Evolutionary conservation across 2,797 vertebrate genomes (phyloP), one percentile per base, ranked within the genome.

Genomic region (Tympanoctomys barrerae): DNA sequence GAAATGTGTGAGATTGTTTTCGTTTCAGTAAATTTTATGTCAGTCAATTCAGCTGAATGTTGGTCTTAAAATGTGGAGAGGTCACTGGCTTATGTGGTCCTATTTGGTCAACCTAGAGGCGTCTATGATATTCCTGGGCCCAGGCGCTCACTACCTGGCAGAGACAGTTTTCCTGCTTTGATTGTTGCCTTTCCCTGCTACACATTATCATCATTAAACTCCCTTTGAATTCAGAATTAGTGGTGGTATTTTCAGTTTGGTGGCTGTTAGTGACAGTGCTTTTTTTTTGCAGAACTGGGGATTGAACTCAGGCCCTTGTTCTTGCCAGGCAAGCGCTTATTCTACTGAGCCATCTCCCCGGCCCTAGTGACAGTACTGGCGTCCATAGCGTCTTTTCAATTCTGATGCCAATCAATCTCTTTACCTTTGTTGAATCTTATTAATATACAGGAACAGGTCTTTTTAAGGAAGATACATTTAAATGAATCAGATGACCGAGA

Each of bases 141-240:
- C 8, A 36, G 6, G 24, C 64, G 61, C 46, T n/a, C 26, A 49
- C 42, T 46, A 24, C 49, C 4, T 1, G 24, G 36, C 62, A 64
- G n/a, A 54, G 42, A 21, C n/a, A 26, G 19, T 62, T 77, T 81
- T 79, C 36, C 13, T 61, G 0, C 57, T 90, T 79, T n/a, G n/a
- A 16, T 24, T 11, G 1, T 42, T 22, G 64, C 3, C 64, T 62
- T 59, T 92, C 66, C 18, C 36, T 0, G 12, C 24, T 13, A 4
- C 21, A 42, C 1, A 3, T 77, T 1, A 0, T 36, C 81, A 78
- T 57, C 71, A 36, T 77, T 78, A 66, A 71, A 78, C 14, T 68
- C 2, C 12, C 95, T 96, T 95, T 95, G 49, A 94, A 87, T 81
- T 93, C 93, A 18, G 86, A n/a, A 19, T 39, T 28, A 21, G 59